Evolutionary conservation across 2,113 vertebrate species (phyloP), one percentile per base, ranked within the genome.

Genomic region (Solea solea): DNA sequence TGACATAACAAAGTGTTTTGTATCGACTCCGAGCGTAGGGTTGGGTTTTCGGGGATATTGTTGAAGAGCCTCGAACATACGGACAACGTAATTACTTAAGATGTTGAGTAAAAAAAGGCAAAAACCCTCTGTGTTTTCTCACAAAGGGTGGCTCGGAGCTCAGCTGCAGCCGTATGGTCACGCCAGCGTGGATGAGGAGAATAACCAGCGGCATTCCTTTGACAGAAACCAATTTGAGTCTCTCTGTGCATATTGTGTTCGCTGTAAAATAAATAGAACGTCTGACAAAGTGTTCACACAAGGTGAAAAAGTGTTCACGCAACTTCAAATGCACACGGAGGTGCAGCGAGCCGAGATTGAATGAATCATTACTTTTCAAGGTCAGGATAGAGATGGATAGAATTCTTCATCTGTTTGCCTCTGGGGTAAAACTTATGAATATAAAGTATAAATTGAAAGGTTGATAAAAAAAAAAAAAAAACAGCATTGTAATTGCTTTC

Each of bases 11-110:
- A 67, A 52, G 39, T 44, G 39, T 40, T 79, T 48, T 76, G 61
- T 74, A 63, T 56, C 10, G 65, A 74, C 11, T 77, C 58, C 12
- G 64, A 51, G 50, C 46, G 55, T 65, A 66, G 27, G 69, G 21
- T 56, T 46, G 41, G 21, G 16, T 70, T 63, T 53, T 68, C 61
- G 16, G 34, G 14, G 5, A 27, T 55, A 62, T 54, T 65, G 65
- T 58, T 73, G 5, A 56, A 77, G 50, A 53, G 53, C 62, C 45
- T 62, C 61, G 49, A 39, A 57, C 56, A 59, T 57, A 56, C 25
- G 52, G 52, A 54, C 52, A 15, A 6, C 14, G 65, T 68, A 69
- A 65, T 75, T 59, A 65, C 45, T 34, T 3, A 16, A 40, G 52
- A 54, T 0, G 25, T 28, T 54, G 25, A 8, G 7, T 28, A 13